phyloP scores from a whole-genome alignment of 1,140 invertebrate genomes.

The Hormaphis cornu region DNA sequence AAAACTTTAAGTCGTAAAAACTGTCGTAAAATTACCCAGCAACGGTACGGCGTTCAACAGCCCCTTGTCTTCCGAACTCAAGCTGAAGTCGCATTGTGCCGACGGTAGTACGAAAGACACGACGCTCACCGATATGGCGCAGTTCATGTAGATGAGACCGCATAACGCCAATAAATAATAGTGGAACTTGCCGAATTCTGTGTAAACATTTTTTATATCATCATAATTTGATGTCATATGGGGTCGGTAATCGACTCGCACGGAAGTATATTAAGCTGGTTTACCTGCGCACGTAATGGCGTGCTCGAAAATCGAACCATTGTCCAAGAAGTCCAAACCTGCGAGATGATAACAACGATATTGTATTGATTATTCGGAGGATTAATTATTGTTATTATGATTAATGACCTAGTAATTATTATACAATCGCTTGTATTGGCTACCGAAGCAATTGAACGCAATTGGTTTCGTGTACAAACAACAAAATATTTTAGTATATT shows the following conservation, averaged over 20 bases:
- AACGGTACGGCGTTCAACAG: constrained; percentile 65
- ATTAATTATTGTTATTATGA: no score
- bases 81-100: constrained; percentile 63
- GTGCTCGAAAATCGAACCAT: constrained; percentile 32
- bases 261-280: no score
- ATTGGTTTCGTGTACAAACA: not conserved
- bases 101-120: constrained; percentile 67
- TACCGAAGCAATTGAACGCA: not conserved
- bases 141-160: constrained; percentile 63
- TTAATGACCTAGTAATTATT: not conserved
- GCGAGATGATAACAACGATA: not conserved
- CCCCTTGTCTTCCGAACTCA: constrained; percentile 62
- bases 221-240: no score
- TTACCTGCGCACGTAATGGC: constrained; percentile 32
- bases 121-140: constrained; percentile 73
- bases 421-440: not conserved
- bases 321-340: constrained; percentile 33
- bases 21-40: constrained; percentile 48
- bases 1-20: no score
- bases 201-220: no score
- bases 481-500: not conserved
- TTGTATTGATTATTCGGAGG: not conserved
- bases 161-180: constrained; percentile 56
- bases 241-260: no score
- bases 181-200: constrained; percentile 72